phyloP scores from a whole-genome alignment of 2,797 vertebrate genomes.

The Mus spretus region DNA sequence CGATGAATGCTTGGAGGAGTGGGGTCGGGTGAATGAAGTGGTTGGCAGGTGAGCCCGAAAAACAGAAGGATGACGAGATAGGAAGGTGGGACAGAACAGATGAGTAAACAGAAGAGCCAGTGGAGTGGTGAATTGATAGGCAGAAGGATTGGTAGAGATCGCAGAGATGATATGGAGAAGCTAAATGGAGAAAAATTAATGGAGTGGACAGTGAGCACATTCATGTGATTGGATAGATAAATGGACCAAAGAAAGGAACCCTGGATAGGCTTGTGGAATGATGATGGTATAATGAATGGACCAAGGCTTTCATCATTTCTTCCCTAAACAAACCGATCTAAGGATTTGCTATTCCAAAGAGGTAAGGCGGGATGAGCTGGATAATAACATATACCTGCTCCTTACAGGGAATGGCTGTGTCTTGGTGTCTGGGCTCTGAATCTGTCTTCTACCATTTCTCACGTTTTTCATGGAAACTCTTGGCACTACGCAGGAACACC shows the following conservation, averaged over 20 bases:
- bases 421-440: background rate
- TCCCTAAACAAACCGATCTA: background rate
- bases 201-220: background rate
- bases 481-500: background rate
- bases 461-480: background rate
- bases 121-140: background rate
- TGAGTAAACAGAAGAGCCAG: background rate
- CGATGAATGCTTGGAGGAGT: background rate
- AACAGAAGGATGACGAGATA: background rate
- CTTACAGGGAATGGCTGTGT: background rate
- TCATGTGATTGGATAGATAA: background rate
- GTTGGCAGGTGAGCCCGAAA: background rate
- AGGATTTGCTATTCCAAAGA: background rate
- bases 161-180: background rate
- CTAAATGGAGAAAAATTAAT: background rate
- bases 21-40: background rate
- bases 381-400: background rate
- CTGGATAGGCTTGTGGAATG: background rate
- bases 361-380: background rate
- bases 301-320: conserved; percentile 21
- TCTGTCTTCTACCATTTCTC: background rate
- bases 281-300: conserved; percentile 1
- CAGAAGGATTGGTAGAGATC: background rate
- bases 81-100: background rate
- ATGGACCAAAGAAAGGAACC: background rate